Evolutionary conservation across 2,113 vertebrate genomes (phyloP).

Genomic region (Psophia crepitans): DNA sequence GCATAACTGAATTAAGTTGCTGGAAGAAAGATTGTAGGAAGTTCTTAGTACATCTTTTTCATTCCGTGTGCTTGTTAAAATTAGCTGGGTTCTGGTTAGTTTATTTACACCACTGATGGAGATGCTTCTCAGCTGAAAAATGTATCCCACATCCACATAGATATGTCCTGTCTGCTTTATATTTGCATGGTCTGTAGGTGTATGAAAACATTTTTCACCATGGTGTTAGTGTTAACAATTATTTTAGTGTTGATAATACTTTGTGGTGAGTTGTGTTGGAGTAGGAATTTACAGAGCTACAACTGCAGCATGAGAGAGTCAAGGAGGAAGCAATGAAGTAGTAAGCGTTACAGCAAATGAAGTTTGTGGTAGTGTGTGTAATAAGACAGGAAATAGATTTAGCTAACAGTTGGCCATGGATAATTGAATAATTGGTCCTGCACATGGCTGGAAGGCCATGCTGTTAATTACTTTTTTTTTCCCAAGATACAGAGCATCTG

Average conservation of each 20-base stretch:
- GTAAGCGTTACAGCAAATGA: not conserved
- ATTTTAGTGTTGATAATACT: not conserved
- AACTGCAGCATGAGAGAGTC: not conserved
- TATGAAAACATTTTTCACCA: not conserved
- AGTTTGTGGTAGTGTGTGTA: not conserved
- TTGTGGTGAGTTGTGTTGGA: not conserved
- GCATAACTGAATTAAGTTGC: not conserved
- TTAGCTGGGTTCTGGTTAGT: not conserved
- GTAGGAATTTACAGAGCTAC: not conserved
- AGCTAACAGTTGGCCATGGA: not conserved
- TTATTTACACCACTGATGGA: not conserved
- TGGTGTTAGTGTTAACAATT: not conserved
- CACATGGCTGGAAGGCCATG: not conserved
- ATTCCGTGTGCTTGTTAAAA: not conserved
- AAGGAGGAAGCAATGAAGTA: not conserved
- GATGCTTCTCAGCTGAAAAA: not conserved
- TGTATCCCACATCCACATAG: not conserved
- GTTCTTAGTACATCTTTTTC: not conserved
- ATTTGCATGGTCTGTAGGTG: not conserved
- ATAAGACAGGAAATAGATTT: not conserved
- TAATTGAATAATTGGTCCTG: slow-evolving; percentile 18
- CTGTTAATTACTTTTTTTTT: slow-evolving; percentile 16
- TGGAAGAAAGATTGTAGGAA: not conserved
- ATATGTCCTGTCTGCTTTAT: not conserved
- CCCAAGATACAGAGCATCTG: not conserved